Base-by-base conservation (phyloP, 1,140 invertebrate genomes). In the Oryctes rhinoceros region DNA sequence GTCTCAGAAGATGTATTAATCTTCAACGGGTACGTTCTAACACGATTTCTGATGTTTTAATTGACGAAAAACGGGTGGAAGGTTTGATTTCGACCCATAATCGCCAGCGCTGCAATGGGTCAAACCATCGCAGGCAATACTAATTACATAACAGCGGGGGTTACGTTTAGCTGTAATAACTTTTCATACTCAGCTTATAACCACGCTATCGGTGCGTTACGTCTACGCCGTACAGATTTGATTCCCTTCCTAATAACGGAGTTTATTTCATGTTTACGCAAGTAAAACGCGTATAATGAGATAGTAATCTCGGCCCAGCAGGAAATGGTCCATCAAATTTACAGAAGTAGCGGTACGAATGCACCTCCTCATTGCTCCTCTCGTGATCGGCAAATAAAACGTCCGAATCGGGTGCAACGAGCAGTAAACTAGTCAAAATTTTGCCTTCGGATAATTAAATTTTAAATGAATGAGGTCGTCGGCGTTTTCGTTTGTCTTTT, bases 371-470 rank as follows among this genome's bases (percentile, higher is more conserved):
- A 44, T 44, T 76, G 75, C 11, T 37, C 4, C 37, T 24, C 3
- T 18, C 44, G 13, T 9, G 18, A 15, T 44, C 75, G 39, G 18
- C 75, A 76, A 47, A 47, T 24, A 76, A 76, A 44, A 76, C 20
- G 75, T 76, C 75, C 37, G 75, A 11, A 18, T 44, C 18, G 37
- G 15, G 75, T 9, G 18, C 35, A 15, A 48, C 75, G 47, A 10
- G 75, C 75, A 44, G 37, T 76, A 76, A 76, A 76, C 75, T 76
- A 76, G 75, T 76, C 75, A 48, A 44, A 76, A 49, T 15, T 76
- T 76, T 37, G 75, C 75, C 75, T 20, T 76, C 39, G 75, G 75
- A 76, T 76, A 76, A 76, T 76, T 76, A 76, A 76, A 76, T 76
- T 76, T 76, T 47, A 76, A 76, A 76, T 11, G 75, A 76, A 76